Evolutionary conservation across 2,113 vertebrate genomes (phyloP).

Genomic region (Marmota flaviventris): DNA sequence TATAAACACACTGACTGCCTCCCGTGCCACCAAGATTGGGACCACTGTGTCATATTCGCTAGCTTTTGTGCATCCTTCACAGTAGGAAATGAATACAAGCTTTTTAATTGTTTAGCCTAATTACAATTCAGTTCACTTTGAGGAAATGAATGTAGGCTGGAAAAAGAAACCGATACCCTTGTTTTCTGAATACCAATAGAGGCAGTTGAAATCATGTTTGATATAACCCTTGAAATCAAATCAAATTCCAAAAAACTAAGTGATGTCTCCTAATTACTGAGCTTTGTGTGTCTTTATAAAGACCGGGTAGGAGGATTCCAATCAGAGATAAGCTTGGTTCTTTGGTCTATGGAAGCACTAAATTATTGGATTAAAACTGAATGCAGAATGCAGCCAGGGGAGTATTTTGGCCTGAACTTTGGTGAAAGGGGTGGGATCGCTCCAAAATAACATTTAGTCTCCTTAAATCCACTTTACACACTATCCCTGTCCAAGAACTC

Average conservation of each 20-base stretch:
- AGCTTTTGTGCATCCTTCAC: slow-evolving; percentile 2
- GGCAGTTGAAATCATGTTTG: slow-evolving; percentile 32
- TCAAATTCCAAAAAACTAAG: slow-evolving; percentile 23
- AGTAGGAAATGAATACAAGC: slow-evolving; percentile 37
- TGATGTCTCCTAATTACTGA: slow-evolving; percentile 53
- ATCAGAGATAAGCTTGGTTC: slow-evolving; percentile 1
- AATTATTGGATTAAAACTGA: background rate
- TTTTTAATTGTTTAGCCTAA: slow-evolving; percentile 46
- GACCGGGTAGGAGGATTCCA: background rate
- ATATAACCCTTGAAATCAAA: slow-evolving; percentile 56
- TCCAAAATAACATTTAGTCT: background rate
- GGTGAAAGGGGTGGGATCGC: background rate
- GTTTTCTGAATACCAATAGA: slow-evolving; percentile 58
- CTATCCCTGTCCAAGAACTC: background rate
- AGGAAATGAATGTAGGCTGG: background rate
- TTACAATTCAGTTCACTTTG: slow-evolving; percentile 55
- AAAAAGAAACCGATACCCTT: slow-evolving; percentile 25
- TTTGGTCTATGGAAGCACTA: background rate
- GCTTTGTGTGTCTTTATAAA: slow-evolving; percentile 18
- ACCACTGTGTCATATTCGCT: background rate
- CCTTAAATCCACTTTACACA: background rate
- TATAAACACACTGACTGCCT: background rate
- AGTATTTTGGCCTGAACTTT: background rate
- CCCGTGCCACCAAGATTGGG: background rate
- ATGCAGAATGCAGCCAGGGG: background rate